Conservation (phyloP, 1,140 invertebrate genomes). For the Pseudoatta argentina region DNA sequence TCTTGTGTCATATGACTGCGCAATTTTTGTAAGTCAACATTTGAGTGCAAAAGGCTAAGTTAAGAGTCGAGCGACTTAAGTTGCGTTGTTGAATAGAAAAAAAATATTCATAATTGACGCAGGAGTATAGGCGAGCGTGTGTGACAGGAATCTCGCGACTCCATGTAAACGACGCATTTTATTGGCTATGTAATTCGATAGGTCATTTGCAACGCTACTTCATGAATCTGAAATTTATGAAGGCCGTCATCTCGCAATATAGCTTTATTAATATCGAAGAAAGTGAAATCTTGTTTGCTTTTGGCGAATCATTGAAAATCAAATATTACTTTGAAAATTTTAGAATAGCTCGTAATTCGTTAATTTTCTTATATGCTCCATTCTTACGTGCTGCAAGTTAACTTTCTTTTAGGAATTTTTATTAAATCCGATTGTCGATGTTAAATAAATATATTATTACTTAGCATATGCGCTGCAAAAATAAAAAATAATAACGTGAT, state of each 20-base stretch:
- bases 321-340: conserved; percentile 9
- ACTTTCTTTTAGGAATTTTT: conserved; percentile 17
- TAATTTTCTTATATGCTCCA: background rate
- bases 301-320: conserved; percentile 31
- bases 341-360: background rate
- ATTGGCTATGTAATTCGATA: conserved; percentile 38
- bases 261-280: conserved; percentile 11
- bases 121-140: conserved; percentile 5
- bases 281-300: conserved; percentile 43
- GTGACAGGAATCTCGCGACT: conserved; percentile 39
- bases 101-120: conserved; percentile 20
- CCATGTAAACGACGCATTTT: conserved; percentile 5
- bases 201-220: conserved; percentile 34
- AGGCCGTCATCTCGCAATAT: conserved; percentile 21
- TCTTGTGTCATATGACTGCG: background rate
- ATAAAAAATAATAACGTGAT: background rate
- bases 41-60: conserved; percentile 14
- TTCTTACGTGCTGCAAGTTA: background rate
- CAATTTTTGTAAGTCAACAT: conserved; percentile 49
- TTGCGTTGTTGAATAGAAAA: background rate
- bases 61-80: conserved; percentile 18
- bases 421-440: background rate
- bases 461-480: background rate
- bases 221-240: conserved; percentile 46
- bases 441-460: no score